Conservation (phyloP, 2,888 invertebrate genomes). For the Acanthoscelides obtectus region DNA sequence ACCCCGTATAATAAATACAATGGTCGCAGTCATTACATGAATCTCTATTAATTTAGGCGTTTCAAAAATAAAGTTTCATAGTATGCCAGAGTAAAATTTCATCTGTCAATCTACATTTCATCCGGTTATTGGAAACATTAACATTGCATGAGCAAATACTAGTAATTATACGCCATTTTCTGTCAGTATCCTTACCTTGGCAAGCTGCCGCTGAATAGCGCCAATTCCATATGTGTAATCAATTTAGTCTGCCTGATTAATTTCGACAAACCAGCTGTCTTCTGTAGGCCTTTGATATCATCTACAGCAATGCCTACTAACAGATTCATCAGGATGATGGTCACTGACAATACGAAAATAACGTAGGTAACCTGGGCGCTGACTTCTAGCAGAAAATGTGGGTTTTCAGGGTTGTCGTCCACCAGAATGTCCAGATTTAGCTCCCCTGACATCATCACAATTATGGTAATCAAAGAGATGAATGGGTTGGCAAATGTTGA, state of each 20-base stretch:
- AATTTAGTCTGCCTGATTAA: constrained; percentile 79
- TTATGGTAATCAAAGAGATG: constrained; percentile 75
- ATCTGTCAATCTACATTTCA: no score
- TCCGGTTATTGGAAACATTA: no score
- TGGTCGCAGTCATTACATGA: no score
- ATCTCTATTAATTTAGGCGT: no score
- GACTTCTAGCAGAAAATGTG: constrained; percentile 69
- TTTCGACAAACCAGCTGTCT: constrained; percentile 79
- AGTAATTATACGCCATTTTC: no score
- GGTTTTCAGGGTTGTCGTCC: constrained; percentile 71
- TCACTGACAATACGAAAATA: constrained; percentile 75
- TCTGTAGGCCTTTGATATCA: constrained; percentile 79
- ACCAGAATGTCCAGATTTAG: constrained; percentile 71
- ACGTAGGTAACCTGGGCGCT: constrained; percentile 80
- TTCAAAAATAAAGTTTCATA: no score
- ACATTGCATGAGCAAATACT: no score
- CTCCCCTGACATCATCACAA: constrained; percentile 89
- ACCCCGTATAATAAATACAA: no score
- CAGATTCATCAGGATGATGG: constrained; percentile 80
- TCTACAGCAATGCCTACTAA: constrained; percentile 84
- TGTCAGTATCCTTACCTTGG: constrained; percentile 49
- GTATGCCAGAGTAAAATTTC: no score
- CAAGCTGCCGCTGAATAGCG: constrained; percentile 72
- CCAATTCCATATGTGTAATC: constrained; percentile 79
- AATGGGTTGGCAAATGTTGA: constrained; percentile 79